Evolutionary conservation across 1,140 invertebrate species (phyloP).

Genomic region (Drosophila ercepeae): DNA sequence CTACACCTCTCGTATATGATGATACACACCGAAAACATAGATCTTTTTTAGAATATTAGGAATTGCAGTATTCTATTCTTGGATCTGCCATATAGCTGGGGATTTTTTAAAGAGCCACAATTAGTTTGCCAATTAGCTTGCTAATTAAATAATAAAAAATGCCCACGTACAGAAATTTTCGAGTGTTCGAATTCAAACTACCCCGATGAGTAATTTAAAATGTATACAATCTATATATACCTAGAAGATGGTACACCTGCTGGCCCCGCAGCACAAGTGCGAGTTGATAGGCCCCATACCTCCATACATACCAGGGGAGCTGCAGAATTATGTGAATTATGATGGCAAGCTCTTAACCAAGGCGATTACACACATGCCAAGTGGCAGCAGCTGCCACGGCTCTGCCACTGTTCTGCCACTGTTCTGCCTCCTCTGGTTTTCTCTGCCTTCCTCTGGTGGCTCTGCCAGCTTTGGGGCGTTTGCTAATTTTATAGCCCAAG

Average conservation of each 20-base stretch:
- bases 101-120: slow-evolving; percentile 44
- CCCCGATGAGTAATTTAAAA: slow-evolving; percentile 68
- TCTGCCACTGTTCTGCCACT: slow-evolving; percentile 2
- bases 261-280: slow-evolving; percentile 62
- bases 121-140: slow-evolving; percentile 77
- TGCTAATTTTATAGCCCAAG: slow-evolving; percentile 73
- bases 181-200: not conserved
- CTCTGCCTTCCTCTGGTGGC: no score
- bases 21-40: no score
- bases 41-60: slow-evolving; percentile 21
- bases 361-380: slow-evolving; percentile 49
- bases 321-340: slow-evolving; percentile 50
- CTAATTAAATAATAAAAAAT: slow-evolving; percentile 81
- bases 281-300: slow-evolving; percentile 70
- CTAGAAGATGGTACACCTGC: slow-evolving; percentile 63
- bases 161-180: slow-evolving; percentile 35
- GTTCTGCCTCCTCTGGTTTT: slow-evolving; percentile 36
- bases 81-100: slow-evolving; percentile 39
- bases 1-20: slow-evolving; percentile 29
- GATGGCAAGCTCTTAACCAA: slow-evolving; percentile 42
- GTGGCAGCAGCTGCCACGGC: slow-evolving; percentile 44
- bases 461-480: slow-evolving; percentile 53
- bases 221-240: slow-evolving; percentile 40
- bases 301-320: slow-evolving; percentile 20
- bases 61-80: slow-evolving; percentile 33